Percentiles rank a stretch among this genome's conserved stretches.
These are phyloP conservation scores for Sarcoramphus papa DNA, from an alignment of 2,797 vertebrate genomes.

Conservation along the genomic window DNA sequence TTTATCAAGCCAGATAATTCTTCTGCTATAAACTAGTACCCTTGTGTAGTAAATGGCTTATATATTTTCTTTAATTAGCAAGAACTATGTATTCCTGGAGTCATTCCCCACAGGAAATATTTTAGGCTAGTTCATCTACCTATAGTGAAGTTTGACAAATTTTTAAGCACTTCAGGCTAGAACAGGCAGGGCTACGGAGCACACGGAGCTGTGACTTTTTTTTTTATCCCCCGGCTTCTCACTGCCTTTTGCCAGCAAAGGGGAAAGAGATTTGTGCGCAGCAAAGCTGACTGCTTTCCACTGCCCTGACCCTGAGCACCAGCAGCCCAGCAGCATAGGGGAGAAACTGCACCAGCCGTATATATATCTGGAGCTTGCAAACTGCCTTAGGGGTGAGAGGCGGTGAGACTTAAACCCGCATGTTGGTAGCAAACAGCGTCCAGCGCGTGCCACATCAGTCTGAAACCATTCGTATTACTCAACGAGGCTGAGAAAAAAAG, in stretches of 20 bases:
- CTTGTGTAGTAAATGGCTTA: not conserved
- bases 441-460: fast-evolving
- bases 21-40: not conserved
- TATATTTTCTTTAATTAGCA: not conserved
- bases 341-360: not conserved
- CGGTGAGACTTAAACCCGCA: fast-evolving
- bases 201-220: not conserved
- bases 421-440: not conserved
- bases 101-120: not conserved
- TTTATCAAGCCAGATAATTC: not conserved
- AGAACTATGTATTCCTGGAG: not conserved
- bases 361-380: not conserved
- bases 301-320: not conserved
- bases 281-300: not conserved
- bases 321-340: not conserved
- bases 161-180: not conserved
- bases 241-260: not conserved
- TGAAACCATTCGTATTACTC: not conserved
- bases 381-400: no score
- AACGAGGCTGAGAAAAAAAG: not conserved
- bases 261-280: not conserved
- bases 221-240: not conserved
- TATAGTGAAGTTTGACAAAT: not conserved
- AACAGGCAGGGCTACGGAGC: fast-evolving
- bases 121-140: not conserved